Percentiles rank a stretch among this genome's conserved stretches.
Evolutionary conservation across 37 sponge, comb jelly and placozoan genomes (phyloP).

Genomic region (Bolinopsis microptera): DNA sequence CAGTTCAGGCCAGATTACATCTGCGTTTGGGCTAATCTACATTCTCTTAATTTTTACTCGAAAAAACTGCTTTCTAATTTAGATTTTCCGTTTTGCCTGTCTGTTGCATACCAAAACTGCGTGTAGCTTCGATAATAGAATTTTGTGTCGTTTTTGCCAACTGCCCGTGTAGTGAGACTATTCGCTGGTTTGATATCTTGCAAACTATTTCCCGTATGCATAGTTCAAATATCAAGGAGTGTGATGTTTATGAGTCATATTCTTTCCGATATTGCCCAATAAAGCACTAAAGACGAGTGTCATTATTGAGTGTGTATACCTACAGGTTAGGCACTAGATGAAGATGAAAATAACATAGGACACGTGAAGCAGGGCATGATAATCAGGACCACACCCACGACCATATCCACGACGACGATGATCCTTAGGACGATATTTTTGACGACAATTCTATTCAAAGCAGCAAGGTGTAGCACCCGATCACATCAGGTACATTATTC

Average conservation of each 20-base stretch:
- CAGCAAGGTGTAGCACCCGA: background rate
- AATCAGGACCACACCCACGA: background rate
- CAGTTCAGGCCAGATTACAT: background rate
- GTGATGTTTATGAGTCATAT: background rate
- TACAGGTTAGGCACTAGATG: background rate
- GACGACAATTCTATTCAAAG: background rate
- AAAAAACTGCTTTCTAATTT: background rate
- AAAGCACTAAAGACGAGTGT: no score
- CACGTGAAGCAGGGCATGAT: background rate
- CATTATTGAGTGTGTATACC: no score
- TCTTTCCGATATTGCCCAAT: no score
- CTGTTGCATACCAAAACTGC: background rate
- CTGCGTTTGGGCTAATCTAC: background rate
- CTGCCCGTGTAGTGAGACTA: background rate
- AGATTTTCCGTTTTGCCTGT: background rate
- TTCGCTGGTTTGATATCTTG: background rate
- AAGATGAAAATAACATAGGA: background rate
- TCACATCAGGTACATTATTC: background rate
- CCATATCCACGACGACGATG: background rate
- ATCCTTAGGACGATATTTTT: background rate
- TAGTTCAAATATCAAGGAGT: background rate
- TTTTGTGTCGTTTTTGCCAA: background rate
- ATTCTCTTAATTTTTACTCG: background rate
- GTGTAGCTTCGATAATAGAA: background rate
- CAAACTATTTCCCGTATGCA: background rate